Evolutionary conservation across 2,797 vertebrate genomes (phyloP).

Genomic region (Aplochiton taeniatus): DNA sequence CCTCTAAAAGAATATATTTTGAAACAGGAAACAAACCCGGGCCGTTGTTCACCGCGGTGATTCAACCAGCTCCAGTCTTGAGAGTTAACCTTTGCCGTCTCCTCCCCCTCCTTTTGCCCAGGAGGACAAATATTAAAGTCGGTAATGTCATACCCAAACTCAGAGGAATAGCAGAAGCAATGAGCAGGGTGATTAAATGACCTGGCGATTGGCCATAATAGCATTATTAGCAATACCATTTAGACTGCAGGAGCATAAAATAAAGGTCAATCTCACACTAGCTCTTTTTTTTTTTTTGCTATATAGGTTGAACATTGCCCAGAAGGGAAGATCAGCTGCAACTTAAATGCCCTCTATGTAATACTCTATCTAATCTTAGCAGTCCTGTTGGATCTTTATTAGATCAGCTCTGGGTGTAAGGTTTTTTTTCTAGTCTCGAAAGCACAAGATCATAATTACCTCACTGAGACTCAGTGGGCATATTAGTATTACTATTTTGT

Average conservation of each 20-base stretch:
- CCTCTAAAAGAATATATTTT: too few relatives aligned
- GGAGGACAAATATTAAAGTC: conserved; percentile 27
- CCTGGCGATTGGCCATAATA: conserved; percentile 49
- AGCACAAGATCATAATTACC: too few relatives aligned
- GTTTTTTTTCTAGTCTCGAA: too few relatives aligned
- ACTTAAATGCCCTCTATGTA: conserved; percentile 29
- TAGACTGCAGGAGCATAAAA: conserved; percentile 46
- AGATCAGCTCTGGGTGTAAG: not conserved
- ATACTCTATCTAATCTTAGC: conserved; percentile 14
- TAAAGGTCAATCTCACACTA: conserved; percentile 66
- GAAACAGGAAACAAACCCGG: too few relatives aligned
- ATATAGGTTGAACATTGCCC: conserved; percentile 44
- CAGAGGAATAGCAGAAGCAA: conserved; percentile 18
- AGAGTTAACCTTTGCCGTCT: not conserved
- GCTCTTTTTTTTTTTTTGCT: conserved; percentile 51
- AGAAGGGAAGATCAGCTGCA: conserved; percentile 20
- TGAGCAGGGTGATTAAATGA: conserved; percentile 61
- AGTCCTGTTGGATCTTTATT: conserved; percentile 8
- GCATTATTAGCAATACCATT: conserved; percentile 66
- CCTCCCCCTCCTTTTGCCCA: conserved; percentile 11
- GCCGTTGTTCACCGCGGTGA: too few relatives aligned
- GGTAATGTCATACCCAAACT: conserved; percentile 19
- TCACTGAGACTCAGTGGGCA: too few relatives aligned
- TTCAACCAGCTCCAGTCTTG: too few relatives aligned
- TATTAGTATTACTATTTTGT: not conserved